Conservation (phyloP, 2,113 vertebrate genomes). For the Lamprologus tigripictilis region DNA sequence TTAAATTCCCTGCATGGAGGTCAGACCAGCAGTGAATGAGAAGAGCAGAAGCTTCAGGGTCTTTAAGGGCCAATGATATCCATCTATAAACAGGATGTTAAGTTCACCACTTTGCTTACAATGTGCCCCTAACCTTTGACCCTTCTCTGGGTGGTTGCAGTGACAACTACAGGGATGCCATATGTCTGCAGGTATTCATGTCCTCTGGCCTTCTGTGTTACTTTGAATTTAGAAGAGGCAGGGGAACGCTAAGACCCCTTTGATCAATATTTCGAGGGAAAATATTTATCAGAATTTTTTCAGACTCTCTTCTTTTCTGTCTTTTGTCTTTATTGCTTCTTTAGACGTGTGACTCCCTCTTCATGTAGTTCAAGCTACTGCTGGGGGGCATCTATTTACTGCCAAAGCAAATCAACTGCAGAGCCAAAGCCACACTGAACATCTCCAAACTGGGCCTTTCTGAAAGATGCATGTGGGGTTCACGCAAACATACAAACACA, state of each 20-base stretch:
- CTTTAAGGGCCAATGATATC: constrained; percentile 1
- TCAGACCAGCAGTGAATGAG: neutral
- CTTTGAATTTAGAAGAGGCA: neutral
- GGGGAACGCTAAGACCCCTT: neutral
- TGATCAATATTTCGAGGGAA: neutral
- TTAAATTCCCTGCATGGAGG: neutral
- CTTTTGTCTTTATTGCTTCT: neutral
- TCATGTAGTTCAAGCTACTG: neutral
- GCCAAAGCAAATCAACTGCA: neutral
- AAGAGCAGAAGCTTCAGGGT: constrained; percentile 12
- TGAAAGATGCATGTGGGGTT: neutral
- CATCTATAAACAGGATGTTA: constrained; percentile 56
- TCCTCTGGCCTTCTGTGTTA: neutral
- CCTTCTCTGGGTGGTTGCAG: constrained; percentile 30
- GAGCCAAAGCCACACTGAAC: neutral
- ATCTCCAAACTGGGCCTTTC: neutral
- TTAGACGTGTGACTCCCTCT: neutral
- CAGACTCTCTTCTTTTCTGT: neutral
- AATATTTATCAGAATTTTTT: neutral
- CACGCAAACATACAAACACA: neutral
- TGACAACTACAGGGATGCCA: constrained; percentile 9
- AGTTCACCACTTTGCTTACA: constrained; percentile 46
- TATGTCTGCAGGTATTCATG: neutral
- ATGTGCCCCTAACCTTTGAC: constrained; percentile 32
- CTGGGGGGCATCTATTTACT: neutral